A percentile compares a stretch with the other conserved stretches of the same genome.
phyloP scores from a whole-genome alignment of 2,797 vertebrate species.

The Luscinia luscinia region DNA sequence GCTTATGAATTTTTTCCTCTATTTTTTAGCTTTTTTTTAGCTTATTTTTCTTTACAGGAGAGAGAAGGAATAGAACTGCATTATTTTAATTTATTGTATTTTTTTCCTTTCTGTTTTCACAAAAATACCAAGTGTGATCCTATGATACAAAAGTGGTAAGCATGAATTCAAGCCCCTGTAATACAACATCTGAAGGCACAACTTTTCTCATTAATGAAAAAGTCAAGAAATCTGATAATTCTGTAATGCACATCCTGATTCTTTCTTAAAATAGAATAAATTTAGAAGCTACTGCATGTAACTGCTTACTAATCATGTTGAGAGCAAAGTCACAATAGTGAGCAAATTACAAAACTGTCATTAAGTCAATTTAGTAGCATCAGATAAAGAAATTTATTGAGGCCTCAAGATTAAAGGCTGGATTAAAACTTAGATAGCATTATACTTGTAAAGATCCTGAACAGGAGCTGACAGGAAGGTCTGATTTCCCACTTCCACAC shows the following conservation, averaged over 20 bases:
- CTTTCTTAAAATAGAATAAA: background rate
- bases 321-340: background rate
- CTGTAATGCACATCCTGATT: background rate
- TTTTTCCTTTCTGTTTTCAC: background rate
- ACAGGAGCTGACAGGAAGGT: background rate
- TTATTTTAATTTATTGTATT: background rate
- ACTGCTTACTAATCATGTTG: slow-evolving; percentile 1
- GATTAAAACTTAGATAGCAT: background rate
- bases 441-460: background rate
- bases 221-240: background rate
- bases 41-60: background rate
- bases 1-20: background rate
- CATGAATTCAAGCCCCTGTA: background rate
- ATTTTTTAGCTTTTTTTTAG: too few relatives aligned
- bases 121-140: background rate
- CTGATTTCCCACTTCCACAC: background rate
- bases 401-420: background rate
- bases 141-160: background rate
- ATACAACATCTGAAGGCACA: background rate
- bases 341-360: background rate
- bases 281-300: background rate
- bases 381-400: background rate
- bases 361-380: background rate
- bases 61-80: background rate
- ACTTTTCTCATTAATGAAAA: background rate